A percentile compares a stretch with the other conserved stretches of the same genome.
Conservation (phyloP, 2,888 invertebrate genomes). For the Cheilosia pagana region DNA sequence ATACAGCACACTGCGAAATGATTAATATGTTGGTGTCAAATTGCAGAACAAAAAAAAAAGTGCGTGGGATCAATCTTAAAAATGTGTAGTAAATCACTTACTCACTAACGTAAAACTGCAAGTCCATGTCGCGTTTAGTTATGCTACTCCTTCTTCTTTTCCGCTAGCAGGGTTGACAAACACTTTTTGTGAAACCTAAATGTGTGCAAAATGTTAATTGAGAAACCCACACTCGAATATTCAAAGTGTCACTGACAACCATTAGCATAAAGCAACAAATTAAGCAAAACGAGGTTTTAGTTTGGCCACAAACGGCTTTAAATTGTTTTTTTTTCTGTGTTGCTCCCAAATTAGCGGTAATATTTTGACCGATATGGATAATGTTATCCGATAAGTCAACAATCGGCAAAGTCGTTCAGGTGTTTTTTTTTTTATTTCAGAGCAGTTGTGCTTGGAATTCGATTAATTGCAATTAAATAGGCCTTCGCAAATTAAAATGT, state of each 20-base stretch:
- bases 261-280: constrained; percentile 42
- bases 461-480: constrained; percentile 28
- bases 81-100: constrained; percentile 35
- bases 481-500: constrained; percentile 46
- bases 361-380: constrained; percentile 40
- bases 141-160: constrained; percentile 28
- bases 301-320: constrained; percentile 9
- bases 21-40: constrained; percentile 34
- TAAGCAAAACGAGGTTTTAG: constrained; percentile 12
- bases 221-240: constrained; percentile 40
- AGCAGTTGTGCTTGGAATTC: constrained; percentile 2
- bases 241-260: constrained; percentile 45
- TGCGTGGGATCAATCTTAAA: constrained; percentile 42
- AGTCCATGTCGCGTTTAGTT: not conserved
- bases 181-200: constrained; percentile 40
- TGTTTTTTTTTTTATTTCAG: not conserved
- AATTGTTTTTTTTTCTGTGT: constrained; percentile 13
- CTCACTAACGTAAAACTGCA: constrained; percentile 18
- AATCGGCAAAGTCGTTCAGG: not conserved
- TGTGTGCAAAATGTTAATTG: constrained; percentile 43
- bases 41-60: constrained; percentile 10
- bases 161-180: constrained; percentile 14
- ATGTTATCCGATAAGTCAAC: constrained; percentile 13
- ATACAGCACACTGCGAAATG: constrained; percentile 24
- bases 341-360: constrained; percentile 38